Percentiles rank a stretch among this genome's conserved stretches.
Evolutionary conservation across 2,797 vertebrate genomes (phyloP).

Genomic region (Dryobates pubescens): DNA sequence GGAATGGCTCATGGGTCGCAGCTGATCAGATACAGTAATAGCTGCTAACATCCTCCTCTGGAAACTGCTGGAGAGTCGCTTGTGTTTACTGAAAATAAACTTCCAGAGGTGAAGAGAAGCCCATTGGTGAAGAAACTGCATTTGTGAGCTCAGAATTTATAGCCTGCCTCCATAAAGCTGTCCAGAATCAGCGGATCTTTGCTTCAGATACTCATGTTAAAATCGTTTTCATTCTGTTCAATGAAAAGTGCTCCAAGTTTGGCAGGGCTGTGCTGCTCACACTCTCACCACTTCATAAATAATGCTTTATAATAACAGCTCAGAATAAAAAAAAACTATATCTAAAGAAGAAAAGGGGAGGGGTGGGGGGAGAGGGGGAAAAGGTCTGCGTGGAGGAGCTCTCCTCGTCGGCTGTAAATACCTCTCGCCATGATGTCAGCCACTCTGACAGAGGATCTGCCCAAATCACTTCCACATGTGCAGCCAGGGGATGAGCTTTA

Average conservation of each 20-base stretch:
- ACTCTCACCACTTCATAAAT: conserved; percentile 74
- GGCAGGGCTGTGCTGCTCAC: conserved; percentile 58
- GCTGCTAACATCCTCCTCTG: conserved; percentile 1
- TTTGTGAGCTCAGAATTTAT: conserved; percentile 52
- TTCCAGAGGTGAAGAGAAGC: conserved; percentile 37
- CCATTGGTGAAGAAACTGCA: conserved; percentile 47
- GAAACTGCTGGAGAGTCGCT: neutral
- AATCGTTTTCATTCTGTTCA: conserved; percentile 67
- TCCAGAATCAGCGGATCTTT: conserved; percentile 31
- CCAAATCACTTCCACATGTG: conserved; percentile 56
- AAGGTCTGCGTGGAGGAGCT: neutral
- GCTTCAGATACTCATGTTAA: conserved; percentile 60
- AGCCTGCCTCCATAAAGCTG: conserved; percentile 59
- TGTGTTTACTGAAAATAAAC: conserved; percentile 34
- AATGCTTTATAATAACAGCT: conserved; percentile 62
- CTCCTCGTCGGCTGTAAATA: conserved; percentile 34
- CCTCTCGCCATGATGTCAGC: conserved; percentile 56
- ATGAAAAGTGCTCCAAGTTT: conserved; percentile 65
- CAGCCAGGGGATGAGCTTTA: conserved; percentile 26
- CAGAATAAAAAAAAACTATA: neutral
- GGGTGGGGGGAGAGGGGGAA: neutral
- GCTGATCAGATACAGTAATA: neutral
- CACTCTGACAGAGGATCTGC: neutral
- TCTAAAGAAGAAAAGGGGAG: neutral
- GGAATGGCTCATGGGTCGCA: fast-evolving